Conservation (phyloP, 1,140 invertebrate genomes). For the Drosophila asahinai region DNA sequence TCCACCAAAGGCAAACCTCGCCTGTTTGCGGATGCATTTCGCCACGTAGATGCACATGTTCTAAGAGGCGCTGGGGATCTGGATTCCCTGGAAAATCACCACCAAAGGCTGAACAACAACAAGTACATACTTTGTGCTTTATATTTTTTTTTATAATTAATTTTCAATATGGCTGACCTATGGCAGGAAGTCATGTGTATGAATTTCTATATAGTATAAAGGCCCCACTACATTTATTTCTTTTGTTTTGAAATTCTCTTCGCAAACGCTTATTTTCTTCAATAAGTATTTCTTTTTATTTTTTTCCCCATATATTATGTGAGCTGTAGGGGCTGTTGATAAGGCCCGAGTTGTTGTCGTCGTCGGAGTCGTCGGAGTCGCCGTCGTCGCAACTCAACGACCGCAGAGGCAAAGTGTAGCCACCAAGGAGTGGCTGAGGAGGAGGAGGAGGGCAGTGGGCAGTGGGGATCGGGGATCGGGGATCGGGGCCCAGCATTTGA, state of each 20-base stretch:
- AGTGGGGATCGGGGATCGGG: neutral
- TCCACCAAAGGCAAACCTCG: constrained; percentile 55
- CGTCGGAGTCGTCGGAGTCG: constrained; percentile 14
- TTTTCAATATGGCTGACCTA: constrained; percentile 60
- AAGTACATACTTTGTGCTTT: neutral
- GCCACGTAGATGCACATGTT: constrained; percentile 64
- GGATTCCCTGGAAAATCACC: constrained; percentile 51
- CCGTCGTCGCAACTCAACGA: constrained; percentile 56
- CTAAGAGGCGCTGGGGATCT: constrained; percentile 12
- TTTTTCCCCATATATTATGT: constrained; percentile 39
- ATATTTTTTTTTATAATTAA: constrained; percentile 37
- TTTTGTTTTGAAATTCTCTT: constrained; percentile 77
- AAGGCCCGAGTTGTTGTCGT: constrained; percentile 57
- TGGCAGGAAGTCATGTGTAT: constrained; percentile 58
- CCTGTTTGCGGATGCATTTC: constrained; percentile 62
- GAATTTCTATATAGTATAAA: constrained; percentile 31
- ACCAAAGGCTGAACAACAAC: constrained; percentile 20
- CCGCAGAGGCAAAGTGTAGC: constrained; percentile 49
- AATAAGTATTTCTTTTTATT: constrained; percentile 50
- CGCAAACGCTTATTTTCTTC: constrained; percentile 55
- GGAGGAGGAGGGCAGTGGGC: too few relatives aligned
- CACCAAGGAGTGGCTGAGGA: constrained; percentile 2
- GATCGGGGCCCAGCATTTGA: constrained; percentile 35
- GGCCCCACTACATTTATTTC: constrained; percentile 58
- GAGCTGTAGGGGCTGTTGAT: constrained; percentile 65